A percentile compares a stretch with the other conserved stretches of the same genome.
Conservation (phyloP, 35 echinoderm and acorn worm genomes). For the Chiridota heheva region DNA sequence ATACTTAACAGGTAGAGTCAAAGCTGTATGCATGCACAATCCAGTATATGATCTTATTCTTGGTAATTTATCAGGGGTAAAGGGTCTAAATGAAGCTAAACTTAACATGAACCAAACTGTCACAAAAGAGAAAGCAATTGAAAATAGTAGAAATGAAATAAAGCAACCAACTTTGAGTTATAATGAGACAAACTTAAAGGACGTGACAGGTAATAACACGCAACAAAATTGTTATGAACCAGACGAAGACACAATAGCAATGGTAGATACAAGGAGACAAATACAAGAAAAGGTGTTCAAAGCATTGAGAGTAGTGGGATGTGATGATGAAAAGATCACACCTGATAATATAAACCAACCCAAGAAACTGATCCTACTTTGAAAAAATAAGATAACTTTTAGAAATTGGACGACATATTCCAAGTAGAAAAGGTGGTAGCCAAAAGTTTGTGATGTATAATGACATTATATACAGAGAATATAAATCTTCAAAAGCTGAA, state of each 20-base stretch:
- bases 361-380: constrained; percentile 11
- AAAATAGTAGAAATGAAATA: background rate
- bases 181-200: constrained; percentile 6
- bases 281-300: no score
- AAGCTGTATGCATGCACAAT: constrained; percentile 22
- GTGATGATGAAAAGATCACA: background rate
- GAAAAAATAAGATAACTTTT: constrained; percentile 10
- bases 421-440: background rate
- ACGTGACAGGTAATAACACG: background rate
- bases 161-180: constrained; percentile 20
- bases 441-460: background rate
- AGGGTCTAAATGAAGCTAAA: background rate
- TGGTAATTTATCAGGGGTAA: constrained; percentile 19
- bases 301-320: constrained; percentile 3
- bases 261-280: no score
- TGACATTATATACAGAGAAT: background rate
- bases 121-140: background rate
- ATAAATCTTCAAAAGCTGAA: constrained; percentile 25
- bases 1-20: background rate
- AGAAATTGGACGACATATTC: background rate
- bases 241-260: no score
- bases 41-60: constrained; percentile 29
- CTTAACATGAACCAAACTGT: background rate
- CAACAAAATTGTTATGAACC: no score
- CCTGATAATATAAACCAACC: constrained; percentile 5